phyloP scores from a whole-genome alignment of 2,113 vertebrate genomes.

The Cygnus atratus region DNA sequence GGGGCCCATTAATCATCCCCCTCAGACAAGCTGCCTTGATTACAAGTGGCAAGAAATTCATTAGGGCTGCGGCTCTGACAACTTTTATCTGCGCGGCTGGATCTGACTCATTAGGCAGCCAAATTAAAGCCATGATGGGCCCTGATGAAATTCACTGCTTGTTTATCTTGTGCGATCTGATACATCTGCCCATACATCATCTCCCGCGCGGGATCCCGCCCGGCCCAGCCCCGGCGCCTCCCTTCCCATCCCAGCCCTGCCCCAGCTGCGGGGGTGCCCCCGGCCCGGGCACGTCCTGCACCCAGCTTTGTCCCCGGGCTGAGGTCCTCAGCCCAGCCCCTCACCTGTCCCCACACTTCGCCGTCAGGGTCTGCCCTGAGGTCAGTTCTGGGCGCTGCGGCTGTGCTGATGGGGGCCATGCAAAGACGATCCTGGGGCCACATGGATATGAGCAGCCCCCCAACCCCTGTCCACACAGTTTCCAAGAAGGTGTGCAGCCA shows the following conservation, averaged over 20 bases:
- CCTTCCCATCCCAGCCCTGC: constrained; percentile 23
- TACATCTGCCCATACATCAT: constrained; percentile 91
- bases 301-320: not conserved
- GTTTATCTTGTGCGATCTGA: constrained; percentile 96
- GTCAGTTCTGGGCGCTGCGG: fast-evolving
- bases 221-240: constrained; percentile 4
- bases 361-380: fast-evolving
- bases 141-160: constrained; percentile 96
- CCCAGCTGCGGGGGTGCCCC: fast-evolving
- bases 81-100: constrained; percentile 94
- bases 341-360: fast-evolving
- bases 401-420: fast-evolving
- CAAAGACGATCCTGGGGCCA: not conserved
- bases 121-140: constrained; percentile 96
- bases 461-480: fast-evolving
- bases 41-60: constrained; percentile 99
- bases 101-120: constrained; percentile 96
- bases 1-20: constrained; percentile 95
- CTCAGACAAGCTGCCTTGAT: constrained; percentile 97
- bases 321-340: not conserved
- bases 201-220: constrained; percentile 58
- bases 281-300: fast-evolving
- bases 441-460: not conserved
- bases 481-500: fast-evolving
- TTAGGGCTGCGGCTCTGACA: constrained; percentile 94